These are phyloP conservation scores for Podarcis raffonei DNA, from an alignment of 2,113 vertebrate genomes.

Conservation along the genomic window DNA sequence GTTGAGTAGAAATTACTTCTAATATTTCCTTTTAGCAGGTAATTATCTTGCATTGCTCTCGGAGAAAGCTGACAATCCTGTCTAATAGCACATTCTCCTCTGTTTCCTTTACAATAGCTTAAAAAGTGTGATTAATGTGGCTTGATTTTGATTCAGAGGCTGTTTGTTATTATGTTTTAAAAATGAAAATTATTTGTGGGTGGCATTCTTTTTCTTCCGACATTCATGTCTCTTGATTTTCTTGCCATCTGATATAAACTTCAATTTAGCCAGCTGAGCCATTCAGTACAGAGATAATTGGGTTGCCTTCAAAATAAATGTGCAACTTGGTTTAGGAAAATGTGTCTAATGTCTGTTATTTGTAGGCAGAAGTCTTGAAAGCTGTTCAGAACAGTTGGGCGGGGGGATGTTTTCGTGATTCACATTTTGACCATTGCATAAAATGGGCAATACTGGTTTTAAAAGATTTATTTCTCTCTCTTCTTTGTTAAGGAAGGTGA, in stretches of 20 bases:
- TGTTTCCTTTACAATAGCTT: conserved; percentile 13
- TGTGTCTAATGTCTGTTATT: conserved; percentile 50
- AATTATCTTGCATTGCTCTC: conserved; percentile 40
- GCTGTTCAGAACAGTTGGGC: conserved; percentile 42
- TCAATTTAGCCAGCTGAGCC: conserved; percentile 54
- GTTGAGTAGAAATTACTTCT: neutral
- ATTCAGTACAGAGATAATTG: conserved; percentile 65
- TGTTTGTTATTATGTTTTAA: conserved; percentile 54
- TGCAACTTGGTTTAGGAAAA: conserved; percentile 54
- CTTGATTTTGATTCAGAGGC: conserved; percentile 49
- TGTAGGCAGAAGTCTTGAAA: conserved; percentile 43
- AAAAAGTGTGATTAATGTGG: conserved; percentile 22
- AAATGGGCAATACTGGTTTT: neutral
- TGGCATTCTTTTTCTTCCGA: conserved; percentile 48
- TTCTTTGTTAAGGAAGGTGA: neutral
- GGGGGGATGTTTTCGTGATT: too few species aligned
- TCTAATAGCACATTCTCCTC: conserved; percentile 19
- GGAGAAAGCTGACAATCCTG: conserved; percentile 19
- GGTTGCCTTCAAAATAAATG: conserved; percentile 59
- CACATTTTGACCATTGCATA: neutral
- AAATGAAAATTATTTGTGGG: conserved; percentile 57
- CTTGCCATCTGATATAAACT: conserved; percentile 59
- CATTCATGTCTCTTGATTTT: conserved; percentile 57
- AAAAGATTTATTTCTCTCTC: neutral
- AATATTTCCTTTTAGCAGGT: conserved; percentile 10